Base-by-base conservation (phyloP, 2,113 vertebrate species). In the Prinia subflava region DNA sequence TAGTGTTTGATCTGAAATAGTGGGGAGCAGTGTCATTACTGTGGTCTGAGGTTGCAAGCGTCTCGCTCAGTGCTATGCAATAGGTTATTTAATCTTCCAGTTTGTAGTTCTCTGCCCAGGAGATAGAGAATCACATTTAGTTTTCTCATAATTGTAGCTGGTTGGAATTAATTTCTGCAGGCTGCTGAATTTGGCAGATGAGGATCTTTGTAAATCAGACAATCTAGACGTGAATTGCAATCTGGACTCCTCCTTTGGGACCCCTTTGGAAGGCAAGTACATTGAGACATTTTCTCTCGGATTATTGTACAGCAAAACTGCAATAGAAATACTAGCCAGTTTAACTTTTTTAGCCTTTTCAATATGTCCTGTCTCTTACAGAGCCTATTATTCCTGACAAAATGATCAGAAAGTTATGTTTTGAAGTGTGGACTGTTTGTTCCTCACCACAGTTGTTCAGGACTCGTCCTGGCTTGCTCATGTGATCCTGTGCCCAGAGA, bases 141-240 rank as follows among this genome's bases (percentile, higher is more conserved):
- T 47, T 81, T 86, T 94, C 71, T 90, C 42, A 42, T 71, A 76
- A 76, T 73, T 62, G 62, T 79, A 75, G 65, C 46, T 64, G 23
- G 46, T 65, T 73, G 15, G 53, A 65, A 57, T 76, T 71, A 62
- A 47, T 89, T 87, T 87, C 87, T 92, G 62, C 39, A 79, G 83
- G n/a, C 35, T 78, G 70, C 80, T 89, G 87, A 87, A 92, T 84
- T 79, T 57, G 35, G 77, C 81, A 92, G 53, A 84, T 84, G 76
- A 88, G 73, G 20, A 92, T 69, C 74, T 89, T 79, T 52, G 82
- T 84, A 92, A 94, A 87, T 95, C 77, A 94, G 69, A 55, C 42
- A 41, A 68, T 80, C 41, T 82, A 87, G 71, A 90, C 0, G 0
- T 73, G 67, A 83, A 53, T 35, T 86, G 59, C 83, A 74, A 74